A percentile compares a stretch with the other conserved stretches of the same genome.
phyloP scores from a whole-genome alignment of 1,140 invertebrate genomes.

The Galendromus occidentalis region DNA sequence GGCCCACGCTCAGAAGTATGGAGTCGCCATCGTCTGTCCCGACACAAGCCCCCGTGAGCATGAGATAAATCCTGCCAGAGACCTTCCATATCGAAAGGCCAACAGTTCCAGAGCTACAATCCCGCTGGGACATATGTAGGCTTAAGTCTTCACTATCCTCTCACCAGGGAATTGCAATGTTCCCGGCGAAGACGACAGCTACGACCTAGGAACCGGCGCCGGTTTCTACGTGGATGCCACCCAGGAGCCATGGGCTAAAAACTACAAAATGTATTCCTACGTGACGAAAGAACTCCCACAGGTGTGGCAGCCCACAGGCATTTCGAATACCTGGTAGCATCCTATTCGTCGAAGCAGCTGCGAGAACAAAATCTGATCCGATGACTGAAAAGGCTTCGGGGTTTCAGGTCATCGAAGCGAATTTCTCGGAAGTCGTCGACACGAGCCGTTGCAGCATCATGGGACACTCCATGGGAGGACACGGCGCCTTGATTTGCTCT shows the following conservation, averaged over 20 bases:
- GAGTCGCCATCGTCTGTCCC: conserved; percentile 65
- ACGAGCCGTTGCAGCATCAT: conserved; percentile 14
- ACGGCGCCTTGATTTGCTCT: conserved; percentile 77
- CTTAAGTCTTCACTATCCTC: neutral
- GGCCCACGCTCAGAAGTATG: conserved; percentile 55
- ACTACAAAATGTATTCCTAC: conserved; percentile 94
- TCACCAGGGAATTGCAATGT: conserved; percentile 53
- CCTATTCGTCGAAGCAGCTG: no score
- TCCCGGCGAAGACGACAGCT: conserved; percentile 43
- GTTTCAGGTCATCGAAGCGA: conserved; percentile 16
- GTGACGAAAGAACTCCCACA: conserved; percentile 50
- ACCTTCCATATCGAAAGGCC: neutral
- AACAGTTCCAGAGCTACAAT: neutral
- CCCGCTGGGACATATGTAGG: no score
- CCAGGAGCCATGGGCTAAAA: conserved; percentile 67
- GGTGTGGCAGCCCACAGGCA: neutral
- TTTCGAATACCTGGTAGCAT: no score
- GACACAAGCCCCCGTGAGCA: conserved; percentile 74
- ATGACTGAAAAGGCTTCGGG: neutral
- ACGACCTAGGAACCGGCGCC: conserved; percentile 84
- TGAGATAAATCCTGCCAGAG: neutral
- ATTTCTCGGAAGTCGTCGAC: conserved; percentile 17
- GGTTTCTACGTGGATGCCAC: conserved; percentile 91
- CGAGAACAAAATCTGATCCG: conserved; percentile 37
- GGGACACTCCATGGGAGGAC: conserved; percentile 71